phyloP scores from a whole-genome alignment of 1,140 invertebrate genomes.

The Drosophila bocki region DNA sequence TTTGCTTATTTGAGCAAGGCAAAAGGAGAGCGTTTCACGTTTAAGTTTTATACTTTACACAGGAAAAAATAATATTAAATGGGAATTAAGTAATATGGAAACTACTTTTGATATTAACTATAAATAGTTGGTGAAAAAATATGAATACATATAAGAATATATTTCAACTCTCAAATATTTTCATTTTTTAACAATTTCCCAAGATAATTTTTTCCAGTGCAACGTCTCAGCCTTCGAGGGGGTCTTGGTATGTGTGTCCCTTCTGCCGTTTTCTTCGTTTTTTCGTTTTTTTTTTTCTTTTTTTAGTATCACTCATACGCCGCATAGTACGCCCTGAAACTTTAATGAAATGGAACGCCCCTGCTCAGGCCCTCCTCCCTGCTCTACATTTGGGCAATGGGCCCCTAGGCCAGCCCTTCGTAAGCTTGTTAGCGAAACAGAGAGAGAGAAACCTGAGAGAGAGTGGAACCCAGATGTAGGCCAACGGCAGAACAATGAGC shows the following conservation, averaged over 20 bases:
- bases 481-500: conserved; percentile 33
- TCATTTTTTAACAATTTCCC: background rate
- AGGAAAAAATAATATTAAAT: conserved; percentile 2
- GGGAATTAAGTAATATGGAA: background rate
- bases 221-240: background rate
- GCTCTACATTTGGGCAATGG: conserved; percentile 27
- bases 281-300: conserved; percentile 36
- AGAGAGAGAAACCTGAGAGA: background rate
- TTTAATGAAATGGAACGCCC: conserved; percentile 67
- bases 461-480: conserved; percentile 14
- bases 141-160: background rate
- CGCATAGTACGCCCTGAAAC: conserved; percentile 52
- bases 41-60: background rate
- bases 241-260: conserved; percentile 18
- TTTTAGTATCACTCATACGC: conserved; percentile 55
- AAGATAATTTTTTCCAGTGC: background rate
- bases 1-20: conserved; percentile 53
- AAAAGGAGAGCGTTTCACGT: conserved; percentile 6
- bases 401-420: conserved; percentile 23
- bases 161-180: background rate
- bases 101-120: background rate
- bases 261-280: conserved; percentile 31
- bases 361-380: background rate
- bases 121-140: background rate
- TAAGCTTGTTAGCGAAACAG: conserved; percentile 61